phyloP scores from a whole-genome alignment of 2,888 invertebrate species.

The Sesia apiformis region DNA sequence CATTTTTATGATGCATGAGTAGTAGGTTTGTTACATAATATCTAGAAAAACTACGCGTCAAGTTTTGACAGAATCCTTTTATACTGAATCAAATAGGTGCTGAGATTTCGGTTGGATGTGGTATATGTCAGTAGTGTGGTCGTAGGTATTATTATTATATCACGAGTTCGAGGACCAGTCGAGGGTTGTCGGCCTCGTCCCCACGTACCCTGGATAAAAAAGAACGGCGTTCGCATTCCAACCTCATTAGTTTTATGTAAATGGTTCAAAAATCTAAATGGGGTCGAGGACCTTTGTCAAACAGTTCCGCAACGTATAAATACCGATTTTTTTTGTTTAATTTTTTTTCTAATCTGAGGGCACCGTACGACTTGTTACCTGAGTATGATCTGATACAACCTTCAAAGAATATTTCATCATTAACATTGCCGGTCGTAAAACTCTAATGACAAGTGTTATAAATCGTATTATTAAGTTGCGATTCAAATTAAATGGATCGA shows the following conservation, averaged over 20 bases:
- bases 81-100: no score
- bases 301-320: conserved; percentile 34
- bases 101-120: not conserved
- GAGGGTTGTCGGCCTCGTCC: conserved; percentile 26
- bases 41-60: no score
- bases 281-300: conserved; percentile 36
- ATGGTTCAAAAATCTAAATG: conserved; percentile 25
- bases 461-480: conserved; percentile 16
- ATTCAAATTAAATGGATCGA: conserved; percentile 16
- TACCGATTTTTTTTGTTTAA: conserved; percentile 18
- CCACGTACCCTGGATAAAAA: conserved; percentile 20
- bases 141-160: not conserved
- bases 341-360: conserved; percentile 27
- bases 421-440: conserved; percentile 45
- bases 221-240: conserved; percentile 2
- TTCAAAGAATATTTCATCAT: conserved; percentile 51
- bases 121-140: not conserved
- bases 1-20: no score
- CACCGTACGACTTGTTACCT: conserved; percentile 26
- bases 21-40: no score
- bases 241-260: conserved; percentile 10
- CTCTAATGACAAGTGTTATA: conserved; percentile 29
- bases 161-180: conserved; percentile 28
- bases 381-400: conserved; percentile 43
- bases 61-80: no score